Evolutionary conservation across 2,888 invertebrate genomes (phyloP), one percentile per base, ranked within the genome.

Genomic region (Rosalia funebris): DNA sequence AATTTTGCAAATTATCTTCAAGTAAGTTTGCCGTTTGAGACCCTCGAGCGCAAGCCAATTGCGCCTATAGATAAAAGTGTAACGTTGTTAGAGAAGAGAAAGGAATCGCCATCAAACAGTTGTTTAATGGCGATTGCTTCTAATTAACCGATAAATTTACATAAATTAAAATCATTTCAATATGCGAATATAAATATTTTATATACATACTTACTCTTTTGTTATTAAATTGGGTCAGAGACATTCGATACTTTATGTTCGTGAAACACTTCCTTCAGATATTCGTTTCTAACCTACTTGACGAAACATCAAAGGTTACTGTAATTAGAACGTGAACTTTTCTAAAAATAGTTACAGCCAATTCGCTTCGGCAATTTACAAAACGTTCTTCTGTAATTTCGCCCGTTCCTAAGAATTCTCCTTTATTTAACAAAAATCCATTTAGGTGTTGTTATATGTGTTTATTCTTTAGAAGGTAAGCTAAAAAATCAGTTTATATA

Each of bases 21-120:
- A 60, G 60, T 60, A 60, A 56, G 60, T 60, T 9, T n/a, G 34
- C 11, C 11, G 11, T 34, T 34, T n/a, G 3, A n/a, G 34, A n/a
- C 34, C 11, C 11, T 34, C 10, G 5, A n/a, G n/a, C n/a, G n/a
- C n/a, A n/a, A n/a, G n/a, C n/a, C n/a, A n/a, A n/a, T n/a, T n/a
- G n/a, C n/a, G n/a, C n/a, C n/a, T n/a, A n/a, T n/a, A n/a, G n/a
- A n/a, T n/a, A n/a, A n/a, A n/a, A n/a, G n/a, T n/a, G n/a, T n/a
- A n/a, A n/a, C n/a, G n/a, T n/a, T n/a, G n/a, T n/a, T n/a, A n/a
- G 25, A 25, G 7, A 25, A 7, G 7, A 25, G 25, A 25, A 25
- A 25, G 3, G 25, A 25, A n/a, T n/a, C 25, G 7, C 25, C 25
- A 25, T 3, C 25, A 5, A 25, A 25, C 7, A 7, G 25, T n/a